phyloP scores from a whole-genome alignment of 2,113 vertebrate species.

The Amazona guildingii region DNA sequence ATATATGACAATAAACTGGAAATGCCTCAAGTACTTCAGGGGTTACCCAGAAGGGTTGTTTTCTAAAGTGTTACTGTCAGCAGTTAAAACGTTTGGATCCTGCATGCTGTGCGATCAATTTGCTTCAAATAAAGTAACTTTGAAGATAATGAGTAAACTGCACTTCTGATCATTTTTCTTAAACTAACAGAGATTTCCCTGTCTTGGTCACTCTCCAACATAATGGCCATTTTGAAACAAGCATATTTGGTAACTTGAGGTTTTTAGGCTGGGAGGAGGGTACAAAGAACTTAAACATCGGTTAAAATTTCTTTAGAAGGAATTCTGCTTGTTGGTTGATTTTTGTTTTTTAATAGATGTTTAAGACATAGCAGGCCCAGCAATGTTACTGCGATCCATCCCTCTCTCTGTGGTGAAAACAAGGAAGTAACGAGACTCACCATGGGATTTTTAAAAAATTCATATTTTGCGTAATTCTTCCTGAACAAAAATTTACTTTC shows the following conservation, averaged over 20 bases:
- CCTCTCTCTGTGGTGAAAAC: background rate
- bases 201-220: background rate
- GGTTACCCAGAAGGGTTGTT: background rate
- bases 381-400: background rate
- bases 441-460: conserved; percentile 96
- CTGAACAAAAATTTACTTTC: conserved; percentile 96
- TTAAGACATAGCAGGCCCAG: background rate
- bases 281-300: conserved; percentile 12
- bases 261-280: background rate
- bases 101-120: background rate
- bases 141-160: background rate
- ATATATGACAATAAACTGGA: accelerated
- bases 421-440: conserved; percentile 73
- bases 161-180: background rate
- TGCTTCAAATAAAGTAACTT: background rate
- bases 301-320: background rate
- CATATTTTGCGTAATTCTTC: conserved; percentile 99
- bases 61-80: background rate
- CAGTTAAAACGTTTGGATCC: background rate
- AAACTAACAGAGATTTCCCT: background rate
- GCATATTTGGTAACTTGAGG: background rate
- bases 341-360: background rate
- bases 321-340: background rate
- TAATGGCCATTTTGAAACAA: background rate
- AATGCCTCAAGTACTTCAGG: background rate